phyloP scores from a whole-genome alignment of 2,113 vertebrate species.

The Oophaga pumilio region DNA sequence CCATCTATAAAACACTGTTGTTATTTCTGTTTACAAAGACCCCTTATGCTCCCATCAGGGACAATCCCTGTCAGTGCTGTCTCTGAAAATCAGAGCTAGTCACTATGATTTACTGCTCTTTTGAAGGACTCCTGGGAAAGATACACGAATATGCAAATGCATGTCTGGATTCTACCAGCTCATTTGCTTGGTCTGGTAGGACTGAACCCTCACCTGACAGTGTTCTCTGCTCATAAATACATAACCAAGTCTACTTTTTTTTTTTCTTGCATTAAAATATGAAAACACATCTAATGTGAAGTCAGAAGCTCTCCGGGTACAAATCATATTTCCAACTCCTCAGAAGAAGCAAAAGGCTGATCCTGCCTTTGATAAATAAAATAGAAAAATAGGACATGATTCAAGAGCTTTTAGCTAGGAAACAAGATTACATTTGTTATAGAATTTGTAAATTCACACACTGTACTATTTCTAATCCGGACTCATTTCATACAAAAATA shows the following conservation, averaged over 20 bases:
- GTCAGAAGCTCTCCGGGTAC: constrained; percentile 16
- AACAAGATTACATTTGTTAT: constrained; percentile 53
- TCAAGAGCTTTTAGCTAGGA: constrained; percentile 42
- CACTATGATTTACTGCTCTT: constrained; percentile 61
- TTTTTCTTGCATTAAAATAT: constrained; percentile 29
- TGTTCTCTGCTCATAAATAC: constrained; percentile 35
- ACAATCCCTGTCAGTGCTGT: constrained; percentile 63
- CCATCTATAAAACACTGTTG: constrained; percentile 13
- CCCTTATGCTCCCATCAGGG: constrained; percentile 70
- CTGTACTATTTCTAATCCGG: constrained; percentile 43
- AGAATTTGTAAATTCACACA: constrained; percentile 46
- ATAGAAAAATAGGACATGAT: constrained; percentile 26
- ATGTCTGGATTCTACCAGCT: neutral
- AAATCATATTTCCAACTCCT: constrained; percentile 48
- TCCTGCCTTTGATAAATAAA: constrained; percentile 46
- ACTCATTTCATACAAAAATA: constrained; percentile 52
- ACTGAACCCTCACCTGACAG: constrained; percentile 32
- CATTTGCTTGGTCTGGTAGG: constrained; percentile 32
- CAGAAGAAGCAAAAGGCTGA: constrained; percentile 42
- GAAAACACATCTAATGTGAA: constrained; percentile 41
- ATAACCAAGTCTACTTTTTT: constrained; percentile 28
- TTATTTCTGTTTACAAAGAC: constrained; percentile 59
- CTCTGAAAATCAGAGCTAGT: constrained; percentile 1
- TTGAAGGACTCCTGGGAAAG: constrained; percentile 8
- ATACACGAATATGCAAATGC: constrained; percentile 29